These are phyloP conservation scores for Homarus gammarus DNA, from an alignment of 2,888 invertebrate species.

Conservation along the genomic window DNA sequence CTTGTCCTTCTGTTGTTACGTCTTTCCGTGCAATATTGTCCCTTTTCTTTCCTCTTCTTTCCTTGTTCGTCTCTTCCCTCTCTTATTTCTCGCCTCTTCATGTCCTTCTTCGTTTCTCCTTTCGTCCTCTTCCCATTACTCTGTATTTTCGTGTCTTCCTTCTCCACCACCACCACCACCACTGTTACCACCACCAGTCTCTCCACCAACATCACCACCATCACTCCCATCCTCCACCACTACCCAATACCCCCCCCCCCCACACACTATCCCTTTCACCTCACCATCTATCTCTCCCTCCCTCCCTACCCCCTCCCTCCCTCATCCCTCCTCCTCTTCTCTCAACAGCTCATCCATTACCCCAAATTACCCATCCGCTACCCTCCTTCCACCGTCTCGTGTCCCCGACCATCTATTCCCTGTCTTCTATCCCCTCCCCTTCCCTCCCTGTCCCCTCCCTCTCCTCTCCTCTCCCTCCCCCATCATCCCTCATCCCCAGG, in stretches of 20 bases:
- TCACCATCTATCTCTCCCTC: not conserved
- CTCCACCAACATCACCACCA: not conserved
- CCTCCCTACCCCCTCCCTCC: not conserved
- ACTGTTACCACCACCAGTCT: not conserved
- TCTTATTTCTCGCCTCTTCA: too few relatives aligned
- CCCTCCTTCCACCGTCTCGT: slow-evolving; percentile 12
- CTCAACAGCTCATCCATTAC: slow-evolving; percentile 38
- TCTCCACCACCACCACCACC: not conserved
- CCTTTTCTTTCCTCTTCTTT: too few relatives aligned
- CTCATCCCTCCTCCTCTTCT: slow-evolving; percentile 27
- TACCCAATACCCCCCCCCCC: not conserved
- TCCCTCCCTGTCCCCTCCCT: slow-evolving; percentile 11
- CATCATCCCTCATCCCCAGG: not conserved
- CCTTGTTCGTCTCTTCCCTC: too few relatives aligned
- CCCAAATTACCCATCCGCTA: slow-evolving; percentile 21
- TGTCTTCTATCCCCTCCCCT: not conserved
- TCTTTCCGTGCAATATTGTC: too few relatives aligned
- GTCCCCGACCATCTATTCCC: slow-evolving; percentile 12
- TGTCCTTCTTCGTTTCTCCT: too few relatives aligned
- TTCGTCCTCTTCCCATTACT: too few relatives aligned
- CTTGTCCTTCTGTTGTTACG: too few relatives aligned
- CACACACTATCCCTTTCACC: not conserved
- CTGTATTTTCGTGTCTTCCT: too few relatives aligned
- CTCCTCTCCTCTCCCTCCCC: slow-evolving; percentile 5
- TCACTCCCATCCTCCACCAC: not conserved